These are phyloP conservation scores for Caenorhabditis japonica DNA, from an alignment of 2,888 invertebrate species.

Conservation along the genomic window DNA sequence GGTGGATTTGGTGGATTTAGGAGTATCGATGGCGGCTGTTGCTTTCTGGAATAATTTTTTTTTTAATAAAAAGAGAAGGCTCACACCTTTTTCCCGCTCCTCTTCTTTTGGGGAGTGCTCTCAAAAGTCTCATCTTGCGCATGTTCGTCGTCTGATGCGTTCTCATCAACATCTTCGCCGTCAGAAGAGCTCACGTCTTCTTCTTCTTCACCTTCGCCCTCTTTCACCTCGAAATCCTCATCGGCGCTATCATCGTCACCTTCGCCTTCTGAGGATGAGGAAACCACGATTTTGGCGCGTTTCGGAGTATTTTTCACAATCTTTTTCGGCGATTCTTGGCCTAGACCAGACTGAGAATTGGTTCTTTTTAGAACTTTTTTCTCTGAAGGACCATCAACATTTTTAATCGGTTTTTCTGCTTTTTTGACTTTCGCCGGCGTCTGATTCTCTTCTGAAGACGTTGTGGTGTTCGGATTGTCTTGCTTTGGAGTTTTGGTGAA, in stretches of 20 bases:
- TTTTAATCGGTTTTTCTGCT: background rate
- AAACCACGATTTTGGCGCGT: conserved; percentile 34
- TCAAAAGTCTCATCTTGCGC: conserved; percentile 18
- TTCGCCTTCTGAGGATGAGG: conserved; percentile 34
- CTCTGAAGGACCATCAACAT: no score
- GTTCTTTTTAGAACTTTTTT: conserved; percentile 39
- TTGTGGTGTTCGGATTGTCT: conserved; percentile 24
- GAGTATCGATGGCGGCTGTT: conserved; percentile 5
- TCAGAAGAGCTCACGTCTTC: conserved; percentile 7
- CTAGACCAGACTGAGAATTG: conserved; percentile 18
- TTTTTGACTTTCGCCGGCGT: background rate
- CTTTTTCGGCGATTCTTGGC: conserved; percentile 16
- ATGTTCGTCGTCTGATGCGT: conserved; percentile 25
- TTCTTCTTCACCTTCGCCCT: conserved; percentile 11
- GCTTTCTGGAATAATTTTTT: conserved; percentile 11
- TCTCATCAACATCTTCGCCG: conserved; percentile 30
- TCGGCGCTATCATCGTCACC: conserved; percentile 36
- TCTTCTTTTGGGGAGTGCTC: conserved; percentile 26
- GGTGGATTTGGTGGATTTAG: conserved; percentile 3
- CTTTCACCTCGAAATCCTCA: conserved; percentile 34
- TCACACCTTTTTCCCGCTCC: conserved; percentile 16
- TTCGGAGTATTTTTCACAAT: conserved; percentile 25
- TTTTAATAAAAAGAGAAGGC: background rate
- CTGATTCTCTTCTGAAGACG: background rate
- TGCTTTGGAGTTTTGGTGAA: conserved; percentile 45